A percentile compares a stretch with the other conserved stretches of the same genome.
Evolutionary conservation across 2,113 vertebrate genomes (phyloP).

Genomic region (Engraulis encrasicolus): DNA sequence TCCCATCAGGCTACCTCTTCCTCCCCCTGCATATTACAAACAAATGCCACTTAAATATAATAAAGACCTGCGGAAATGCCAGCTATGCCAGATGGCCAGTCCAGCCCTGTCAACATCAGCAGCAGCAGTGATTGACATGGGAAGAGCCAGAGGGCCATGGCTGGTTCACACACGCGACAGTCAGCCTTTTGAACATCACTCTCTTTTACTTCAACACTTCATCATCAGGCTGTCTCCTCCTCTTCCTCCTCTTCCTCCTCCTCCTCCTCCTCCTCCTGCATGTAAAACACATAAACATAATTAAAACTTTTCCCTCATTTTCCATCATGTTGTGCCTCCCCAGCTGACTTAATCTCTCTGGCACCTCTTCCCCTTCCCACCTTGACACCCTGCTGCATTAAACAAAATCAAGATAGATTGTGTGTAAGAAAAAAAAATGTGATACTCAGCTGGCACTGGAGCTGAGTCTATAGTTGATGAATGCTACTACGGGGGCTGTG

Average conservation of each 20-base stretch:
- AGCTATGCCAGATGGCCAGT: no score
- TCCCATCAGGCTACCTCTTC: neutral
- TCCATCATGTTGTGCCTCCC: neutral
- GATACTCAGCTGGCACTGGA: neutral
- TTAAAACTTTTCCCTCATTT: neutral
- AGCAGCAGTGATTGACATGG: neutral
- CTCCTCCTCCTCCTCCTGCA: neutral
- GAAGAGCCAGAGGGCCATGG: neutral
- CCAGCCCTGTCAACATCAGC: no score
- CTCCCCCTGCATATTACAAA: neutral
- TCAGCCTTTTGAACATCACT: neutral
- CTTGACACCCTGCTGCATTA: neutral
- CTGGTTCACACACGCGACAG: neutral
- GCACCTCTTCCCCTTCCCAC: slow-evolving; percentile 2
- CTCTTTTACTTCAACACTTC: neutral
- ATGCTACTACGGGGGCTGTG: neutral
- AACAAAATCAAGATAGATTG: neutral
- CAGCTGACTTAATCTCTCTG: slow-evolving; percentile 9
- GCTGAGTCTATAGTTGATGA: neutral
- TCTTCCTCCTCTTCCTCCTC: neutral
- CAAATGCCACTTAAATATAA: slow-evolving; percentile 1
- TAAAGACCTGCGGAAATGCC: no score
- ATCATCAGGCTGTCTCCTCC: neutral
- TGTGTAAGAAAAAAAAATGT: neutral
- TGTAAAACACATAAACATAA: neutral